A percentile compares a stretch with the other conserved stretches of the same genome.
phyloP scores from a whole-genome alignment of 2,113 vertebrate genomes.

The Archilochus colubris region DNA sequence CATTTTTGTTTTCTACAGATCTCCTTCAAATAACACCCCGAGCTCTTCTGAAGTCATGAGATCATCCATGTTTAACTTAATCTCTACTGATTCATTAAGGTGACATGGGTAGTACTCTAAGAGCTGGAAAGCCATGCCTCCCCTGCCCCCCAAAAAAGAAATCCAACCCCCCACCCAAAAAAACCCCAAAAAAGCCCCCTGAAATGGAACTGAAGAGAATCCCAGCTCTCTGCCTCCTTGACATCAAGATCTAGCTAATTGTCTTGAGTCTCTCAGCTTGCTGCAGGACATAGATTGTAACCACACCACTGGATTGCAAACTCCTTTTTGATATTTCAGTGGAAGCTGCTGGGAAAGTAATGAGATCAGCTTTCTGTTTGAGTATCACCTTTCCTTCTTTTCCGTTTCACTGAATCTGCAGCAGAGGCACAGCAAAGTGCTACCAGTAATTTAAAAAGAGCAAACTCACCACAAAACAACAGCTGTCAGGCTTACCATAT shows the following conservation, averaged over 20 bases:
- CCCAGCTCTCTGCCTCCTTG: background rate
- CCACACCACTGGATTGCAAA: accelerated
- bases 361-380: background rate
- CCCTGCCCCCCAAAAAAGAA: background rate
- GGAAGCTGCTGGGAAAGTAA: background rate
- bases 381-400: background rate
- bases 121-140: background rate
- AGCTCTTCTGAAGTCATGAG: background rate
- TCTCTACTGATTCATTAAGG: background rate
- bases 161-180: background rate
- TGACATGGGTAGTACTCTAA: background rate
- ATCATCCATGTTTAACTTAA: background rate
- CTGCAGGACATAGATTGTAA: background rate
- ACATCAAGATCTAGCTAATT: background rate
- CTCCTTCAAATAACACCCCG: background rate
- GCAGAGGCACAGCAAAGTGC: background rate
- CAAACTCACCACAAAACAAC: background rate
- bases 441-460: background rate
- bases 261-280: background rate
- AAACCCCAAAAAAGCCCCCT: too few relatives aligned
- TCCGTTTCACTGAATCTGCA: background rate
- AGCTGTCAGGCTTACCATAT: background rate
- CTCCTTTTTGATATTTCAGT: background rate
- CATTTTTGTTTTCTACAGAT: background rate
- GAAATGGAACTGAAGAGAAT: background rate